Conservation (phyloP, 2,888 invertebrate species). For the Cheilosia impressa region DNA sequence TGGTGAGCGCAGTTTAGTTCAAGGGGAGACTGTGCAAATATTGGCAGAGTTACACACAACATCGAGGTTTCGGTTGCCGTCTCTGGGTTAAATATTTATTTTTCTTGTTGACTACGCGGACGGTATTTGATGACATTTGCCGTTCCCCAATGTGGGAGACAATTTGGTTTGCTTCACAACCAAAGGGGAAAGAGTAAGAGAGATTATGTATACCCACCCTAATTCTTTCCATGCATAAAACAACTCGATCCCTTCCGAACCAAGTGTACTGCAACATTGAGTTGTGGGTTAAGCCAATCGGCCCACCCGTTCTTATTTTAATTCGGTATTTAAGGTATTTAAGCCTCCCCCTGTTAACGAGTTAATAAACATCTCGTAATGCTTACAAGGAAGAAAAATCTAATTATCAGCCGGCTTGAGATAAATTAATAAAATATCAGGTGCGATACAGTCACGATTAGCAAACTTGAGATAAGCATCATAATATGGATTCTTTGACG, state of each 20-base stretch:
- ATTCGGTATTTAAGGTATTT: too few relatives aligned
- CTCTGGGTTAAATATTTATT: conserved; percentile 22
- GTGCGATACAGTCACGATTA: conserved; percentile 51
- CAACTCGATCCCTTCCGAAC: too few relatives aligned
- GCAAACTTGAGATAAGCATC: conserved; percentile 25
- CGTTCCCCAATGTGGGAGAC: background rate
- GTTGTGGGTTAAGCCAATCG: too few relatives aligned
- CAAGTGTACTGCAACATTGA: too few relatives aligned
- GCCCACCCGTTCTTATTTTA: too few relatives aligned
- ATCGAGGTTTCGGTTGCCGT: background rate
- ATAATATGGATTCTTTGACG: conserved; percentile 31
- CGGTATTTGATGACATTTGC: background rate
- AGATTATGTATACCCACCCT: too few relatives aligned
- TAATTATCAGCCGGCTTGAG: conserved; percentile 28
- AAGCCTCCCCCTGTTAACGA: background rate
- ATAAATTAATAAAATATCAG: conserved; percentile 70
- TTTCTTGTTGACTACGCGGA: background rate
- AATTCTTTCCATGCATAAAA: too few relatives aligned
- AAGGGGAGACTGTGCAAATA: conserved; percentile 42
- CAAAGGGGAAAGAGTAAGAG: too few relatives aligned
- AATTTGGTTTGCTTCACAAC: conserved; percentile 4
- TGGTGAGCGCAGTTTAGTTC: conserved; percentile 20
- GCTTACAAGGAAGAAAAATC: conserved; percentile 11
- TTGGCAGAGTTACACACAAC: conserved; percentile 25
- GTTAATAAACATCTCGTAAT: background rate